These are phyloP conservation scores for Mellivora capensis DNA, from an alignment of 2,113 vertebrate genomes.

Conservation along the genomic window DNA sequence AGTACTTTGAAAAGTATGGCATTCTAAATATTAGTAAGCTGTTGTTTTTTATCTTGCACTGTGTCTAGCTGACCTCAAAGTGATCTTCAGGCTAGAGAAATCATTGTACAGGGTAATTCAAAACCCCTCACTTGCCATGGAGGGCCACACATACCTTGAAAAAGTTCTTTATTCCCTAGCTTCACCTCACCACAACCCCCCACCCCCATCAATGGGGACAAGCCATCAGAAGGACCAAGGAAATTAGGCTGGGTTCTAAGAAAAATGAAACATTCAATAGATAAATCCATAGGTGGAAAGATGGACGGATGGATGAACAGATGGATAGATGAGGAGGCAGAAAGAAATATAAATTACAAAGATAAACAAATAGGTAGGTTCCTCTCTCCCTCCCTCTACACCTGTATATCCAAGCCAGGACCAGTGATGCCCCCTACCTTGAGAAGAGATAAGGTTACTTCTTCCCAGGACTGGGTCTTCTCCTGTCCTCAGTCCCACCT, in stretches of 20 bases:
- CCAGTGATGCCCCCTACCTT: background rate
- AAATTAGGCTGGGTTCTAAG: background rate
- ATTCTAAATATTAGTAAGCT: constrained; percentile 30
- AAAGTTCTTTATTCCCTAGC: background rate
- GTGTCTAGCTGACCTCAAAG: background rate
- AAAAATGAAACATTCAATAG: background rate
- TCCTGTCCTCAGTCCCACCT: background rate
- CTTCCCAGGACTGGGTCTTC: background rate
- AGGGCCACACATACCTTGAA: background rate
- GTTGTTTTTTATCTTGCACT: background rate
- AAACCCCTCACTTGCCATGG: background rate
- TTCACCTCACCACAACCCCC: background rate
- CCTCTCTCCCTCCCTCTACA: background rate
- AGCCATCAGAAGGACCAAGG: background rate
- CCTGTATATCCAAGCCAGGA: background rate
- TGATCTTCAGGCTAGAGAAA: background rate
- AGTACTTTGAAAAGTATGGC: background rate
- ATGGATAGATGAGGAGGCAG: background rate
- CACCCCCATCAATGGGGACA: background rate
- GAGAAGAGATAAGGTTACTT: background rate
- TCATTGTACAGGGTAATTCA: background rate
- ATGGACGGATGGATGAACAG: background rate
- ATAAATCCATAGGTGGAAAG: background rate
- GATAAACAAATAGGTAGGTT: background rate
- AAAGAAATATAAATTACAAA: background rate